These are phyloP conservation scores for Acipenser oxyrinchus DNA, from an alignment of 2,797 vertebrate genomes.

Conservation along the genomic window DNA sequence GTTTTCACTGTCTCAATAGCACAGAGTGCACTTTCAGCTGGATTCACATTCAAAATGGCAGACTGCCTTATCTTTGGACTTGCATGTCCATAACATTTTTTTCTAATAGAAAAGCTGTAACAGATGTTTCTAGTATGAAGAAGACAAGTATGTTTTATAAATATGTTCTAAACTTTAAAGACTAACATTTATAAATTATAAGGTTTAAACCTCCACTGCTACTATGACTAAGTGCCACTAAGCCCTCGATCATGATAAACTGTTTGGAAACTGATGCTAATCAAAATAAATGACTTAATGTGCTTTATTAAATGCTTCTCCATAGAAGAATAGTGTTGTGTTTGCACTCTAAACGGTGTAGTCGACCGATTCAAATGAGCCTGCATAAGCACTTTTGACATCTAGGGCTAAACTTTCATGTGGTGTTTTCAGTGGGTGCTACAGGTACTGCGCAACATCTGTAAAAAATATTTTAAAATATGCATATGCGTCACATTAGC, in stretches of 20 bases:
- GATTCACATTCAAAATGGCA: constrained; percentile 55
- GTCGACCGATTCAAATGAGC: constrained; percentile 39
- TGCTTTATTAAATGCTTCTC: constrained; percentile 49
- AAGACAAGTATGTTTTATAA: constrained; percentile 50
- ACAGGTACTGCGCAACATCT: constrained; percentile 33
- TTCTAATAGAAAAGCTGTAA: constrained; percentile 30
- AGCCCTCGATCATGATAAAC: constrained; percentile 45
- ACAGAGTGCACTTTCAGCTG: constrained; percentile 36
- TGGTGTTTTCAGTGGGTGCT: constrained; percentile 38
- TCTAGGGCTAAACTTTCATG: constrained; percentile 39
- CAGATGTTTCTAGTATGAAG: constrained; percentile 53
- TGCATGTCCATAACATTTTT: constrained; percentile 24
- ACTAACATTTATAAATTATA: constrained; percentile 44
- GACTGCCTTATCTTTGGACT: constrained; percentile 36
- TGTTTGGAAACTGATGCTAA: constrained; percentile 43
- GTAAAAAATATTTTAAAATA: constrained; percentile 31
- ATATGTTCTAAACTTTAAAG: constrained; percentile 49
- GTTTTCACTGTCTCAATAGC: constrained; percentile 46
- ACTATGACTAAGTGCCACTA: constrained; percentile 26
- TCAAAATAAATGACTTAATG: constrained; percentile 42
- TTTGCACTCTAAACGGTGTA: constrained; percentile 39
- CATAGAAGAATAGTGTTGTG: constrained; percentile 37
- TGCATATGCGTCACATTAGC: constrained; percentile 32
- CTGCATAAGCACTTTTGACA: constrained; percentile 29
- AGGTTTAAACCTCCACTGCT: constrained; percentile 36